phyloP scores from a whole-genome alignment of 1,140 invertebrate genomes.

The Aphelenchoides avenae region DNA sequence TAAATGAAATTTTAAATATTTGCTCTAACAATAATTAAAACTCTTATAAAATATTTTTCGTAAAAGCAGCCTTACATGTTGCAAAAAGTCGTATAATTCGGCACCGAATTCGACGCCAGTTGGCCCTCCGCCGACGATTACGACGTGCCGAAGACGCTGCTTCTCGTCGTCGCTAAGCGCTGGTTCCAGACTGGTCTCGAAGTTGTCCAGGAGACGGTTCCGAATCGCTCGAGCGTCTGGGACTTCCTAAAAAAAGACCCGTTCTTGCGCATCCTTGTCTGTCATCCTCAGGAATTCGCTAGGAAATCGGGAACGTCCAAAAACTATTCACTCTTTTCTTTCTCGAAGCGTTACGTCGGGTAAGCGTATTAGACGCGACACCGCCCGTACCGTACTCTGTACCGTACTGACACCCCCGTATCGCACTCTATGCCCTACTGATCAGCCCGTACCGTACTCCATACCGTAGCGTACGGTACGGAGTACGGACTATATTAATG shows the following conservation, averaged over 20 bases:
- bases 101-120: conserved; percentile 64
- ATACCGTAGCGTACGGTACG: no score
- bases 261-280: no score
- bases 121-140: conserved; percentile 63
- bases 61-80: conserved; percentile 51
- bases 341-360: no score
- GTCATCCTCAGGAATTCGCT: neutral
- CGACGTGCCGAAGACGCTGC: conserved; percentile 59
- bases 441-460: no score
- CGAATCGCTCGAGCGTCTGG: conserved; percentile 61
- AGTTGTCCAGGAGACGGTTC: conserved; percentile 59
- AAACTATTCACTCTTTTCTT: no score
- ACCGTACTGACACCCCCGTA: no score
- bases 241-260: conserved; percentile 57
- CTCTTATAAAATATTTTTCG: no score
- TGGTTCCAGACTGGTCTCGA: conserved; percentile 60
- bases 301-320: neutral
- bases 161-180: conserved; percentile 50
- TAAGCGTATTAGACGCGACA: no score
- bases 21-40: conserved; percentile 6
- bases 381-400: no score
- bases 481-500: no score
- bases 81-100: conserved; percentile 62
- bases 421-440: no score
- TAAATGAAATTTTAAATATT: neutral